phyloP scores from a whole-genome alignment of 2,888 invertebrate genomes.

The Harpalus rubripes region DNA sequence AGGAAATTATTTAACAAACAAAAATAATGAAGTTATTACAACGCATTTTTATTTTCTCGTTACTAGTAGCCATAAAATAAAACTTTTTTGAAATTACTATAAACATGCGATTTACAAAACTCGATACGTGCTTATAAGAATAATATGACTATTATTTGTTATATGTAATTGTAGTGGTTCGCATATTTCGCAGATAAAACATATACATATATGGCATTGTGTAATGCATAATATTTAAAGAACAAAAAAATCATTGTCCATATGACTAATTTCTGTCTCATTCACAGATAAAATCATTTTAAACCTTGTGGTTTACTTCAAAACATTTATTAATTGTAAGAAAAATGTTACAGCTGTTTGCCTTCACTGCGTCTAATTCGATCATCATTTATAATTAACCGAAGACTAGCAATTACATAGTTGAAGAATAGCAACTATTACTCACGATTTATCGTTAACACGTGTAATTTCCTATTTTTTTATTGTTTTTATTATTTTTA shows the following conservation, averaged over 20 bases:
- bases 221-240: neutral
- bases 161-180: neutral
- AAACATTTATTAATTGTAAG: neutral
- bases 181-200: neutral
- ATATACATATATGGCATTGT: neutral
- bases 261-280: no score
- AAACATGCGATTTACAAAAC: neutral
- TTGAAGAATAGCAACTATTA: neutral
- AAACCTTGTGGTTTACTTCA: slow-evolving; percentile 5
- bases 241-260: neutral
- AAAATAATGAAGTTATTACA: no score
- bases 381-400: slow-evolving; percentile 51
- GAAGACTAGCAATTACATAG: slow-evolving; percentile 28
- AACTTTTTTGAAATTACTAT: neutral
- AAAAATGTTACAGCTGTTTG: slow-evolving; percentile 1
- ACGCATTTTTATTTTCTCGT: no score
- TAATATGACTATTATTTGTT: neutral
- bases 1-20: no score
- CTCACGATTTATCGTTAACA: slow-evolving; percentile 18
- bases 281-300: neutral
- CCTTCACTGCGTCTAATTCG: slow-evolving; percentile 29
- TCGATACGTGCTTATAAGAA: neutral
- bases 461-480: slow-evolving; percentile 8
- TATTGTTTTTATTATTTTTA: slow-evolving; percentile 25
- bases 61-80: no score